Evolutionary conservation across 2,113 vertebrate species (phyloP).

Genomic region (Anhinga anhinga): DNA sequence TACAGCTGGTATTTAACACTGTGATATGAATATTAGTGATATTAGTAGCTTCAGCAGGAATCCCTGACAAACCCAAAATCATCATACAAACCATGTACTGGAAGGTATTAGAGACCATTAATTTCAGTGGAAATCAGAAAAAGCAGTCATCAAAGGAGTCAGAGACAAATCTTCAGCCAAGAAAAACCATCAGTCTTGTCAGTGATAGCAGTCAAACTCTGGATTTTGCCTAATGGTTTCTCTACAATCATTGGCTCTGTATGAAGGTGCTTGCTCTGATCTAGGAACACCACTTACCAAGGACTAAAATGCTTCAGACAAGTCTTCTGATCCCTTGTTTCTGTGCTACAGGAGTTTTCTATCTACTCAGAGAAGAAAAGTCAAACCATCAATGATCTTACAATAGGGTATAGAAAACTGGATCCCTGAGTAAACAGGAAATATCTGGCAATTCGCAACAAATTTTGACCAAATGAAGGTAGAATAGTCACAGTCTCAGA

Average conservation of each 20-base stretch:
- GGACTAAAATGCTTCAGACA: background rate
- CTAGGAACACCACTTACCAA: background rate
- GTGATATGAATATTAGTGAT: background rate
- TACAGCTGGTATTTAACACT: background rate
- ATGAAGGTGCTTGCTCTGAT: background rate
- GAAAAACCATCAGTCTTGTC: background rate
- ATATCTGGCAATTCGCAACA: background rate
- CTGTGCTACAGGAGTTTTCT: background rate
- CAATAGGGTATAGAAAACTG: background rate
- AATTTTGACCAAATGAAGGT: background rate
- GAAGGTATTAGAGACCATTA: background rate
- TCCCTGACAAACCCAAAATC: background rate
- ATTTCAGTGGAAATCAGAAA: background rate
- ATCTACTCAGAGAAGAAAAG: background rate
- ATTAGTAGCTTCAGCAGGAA: background rate
- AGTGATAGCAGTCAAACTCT: background rate
- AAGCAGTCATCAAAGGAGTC: background rate
- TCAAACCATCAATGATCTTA: background rate
- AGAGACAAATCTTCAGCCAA: background rate
- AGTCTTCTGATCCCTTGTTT: background rate
- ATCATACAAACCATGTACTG: background rate
- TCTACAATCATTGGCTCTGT: background rate
- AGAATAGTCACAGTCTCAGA: background rate
- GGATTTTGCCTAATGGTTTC: background rate
- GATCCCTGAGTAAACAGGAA: background rate